Conservation (phyloP, 1,140 invertebrate genomes). For the Meloidogyne floridensis region DNA sequence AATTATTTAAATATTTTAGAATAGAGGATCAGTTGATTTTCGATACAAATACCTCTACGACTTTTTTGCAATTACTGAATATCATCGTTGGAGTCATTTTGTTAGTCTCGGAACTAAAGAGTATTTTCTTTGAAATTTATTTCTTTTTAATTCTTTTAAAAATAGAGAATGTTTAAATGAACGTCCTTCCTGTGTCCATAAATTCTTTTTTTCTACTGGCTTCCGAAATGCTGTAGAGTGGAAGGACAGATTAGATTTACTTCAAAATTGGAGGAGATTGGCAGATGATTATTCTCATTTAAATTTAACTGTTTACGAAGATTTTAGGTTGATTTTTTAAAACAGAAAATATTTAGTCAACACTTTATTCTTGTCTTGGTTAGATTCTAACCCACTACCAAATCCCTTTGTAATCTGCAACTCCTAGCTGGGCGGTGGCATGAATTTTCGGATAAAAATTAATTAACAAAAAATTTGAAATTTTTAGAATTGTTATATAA, state of each 20-base stretch:
- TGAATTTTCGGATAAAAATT: too few relatives aligned
- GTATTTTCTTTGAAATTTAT: constrained; percentile 39
- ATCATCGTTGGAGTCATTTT: constrained; percentile 64
- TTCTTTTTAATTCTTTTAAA: background rate
- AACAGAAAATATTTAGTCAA: too few relatives aligned
- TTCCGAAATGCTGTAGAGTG: constrained; percentile 64
- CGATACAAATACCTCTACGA: constrained; percentile 64
- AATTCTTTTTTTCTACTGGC: constrained; percentile 65
- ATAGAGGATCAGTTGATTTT: constrained; percentile 62
- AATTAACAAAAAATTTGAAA: too few relatives aligned
- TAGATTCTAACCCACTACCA: too few relatives aligned
- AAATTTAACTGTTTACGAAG: constrained; percentile 64
- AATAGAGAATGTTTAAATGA: constrained; percentile 60
- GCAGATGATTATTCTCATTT: constrained; percentile 58
- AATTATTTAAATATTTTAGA: constrained; percentile 33
- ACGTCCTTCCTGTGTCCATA: constrained; percentile 58
- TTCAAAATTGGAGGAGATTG: constrained; percentile 60
- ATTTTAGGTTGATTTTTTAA: constrained; percentile 44
- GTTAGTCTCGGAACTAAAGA: constrained; percentile 58
- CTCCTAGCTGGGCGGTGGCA: too few relatives aligned
- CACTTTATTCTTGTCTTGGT: too few relatives aligned
- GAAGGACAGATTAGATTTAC: constrained; percentile 57
- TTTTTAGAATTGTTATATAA: too few relatives aligned
- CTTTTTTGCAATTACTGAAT: constrained; percentile 59
- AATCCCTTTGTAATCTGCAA: too few relatives aligned